Evolutionary conservation across 2,888 invertebrate genomes (phyloP), one percentile per base, ranked within the genome.

Genomic region (Leptinotarsa tumamoca): DNA sequence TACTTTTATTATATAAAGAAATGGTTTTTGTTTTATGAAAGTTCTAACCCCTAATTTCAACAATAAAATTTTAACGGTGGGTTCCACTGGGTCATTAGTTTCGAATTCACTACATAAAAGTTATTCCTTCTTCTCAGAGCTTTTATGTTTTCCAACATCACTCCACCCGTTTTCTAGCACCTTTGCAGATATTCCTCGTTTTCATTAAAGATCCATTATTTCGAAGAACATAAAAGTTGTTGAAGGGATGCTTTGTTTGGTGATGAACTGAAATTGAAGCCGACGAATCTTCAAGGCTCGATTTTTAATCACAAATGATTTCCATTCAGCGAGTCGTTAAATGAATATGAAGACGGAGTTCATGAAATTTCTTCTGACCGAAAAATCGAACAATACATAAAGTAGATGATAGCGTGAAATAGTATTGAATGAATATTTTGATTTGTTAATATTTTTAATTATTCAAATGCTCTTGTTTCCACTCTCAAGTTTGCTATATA

Each of bases 11-110:
- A 75, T 52, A 72, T 54, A 68, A 75, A 63, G 68, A 75, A 68
- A 72, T 72, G 72, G 72, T 75, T 66, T 72, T 75, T 72, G 75
- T 75, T 75, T 75, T 72, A 75, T 75, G 68, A 72, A 71, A 75
- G 72, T 75, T 72, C 72, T 66, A 50, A 68, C 68, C 68, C 66
- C 72, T 75, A 68, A 72, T 72, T 72, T 61, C 58, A 52, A 68
- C 75, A 58, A 75, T 75, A 72, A 75, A 75, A 72, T 72, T 75
- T 69, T 63, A 71, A 68, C 75, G 61, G 75, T 69, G 75, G 72
- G 68, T 68, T 75, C n/a, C 68, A 52, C 50, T 63, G 50, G 56
- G 54, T 52, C 71, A 73, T 76, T 71, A 76, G 71, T 70, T 76
- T 71, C 76, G 67, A 71, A 76, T 76, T 71, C 56, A 71, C 52